phyloP scores from a whole-genome alignment of 2,888 invertebrate genomes.

The Rhagonycha lutea region DNA sequence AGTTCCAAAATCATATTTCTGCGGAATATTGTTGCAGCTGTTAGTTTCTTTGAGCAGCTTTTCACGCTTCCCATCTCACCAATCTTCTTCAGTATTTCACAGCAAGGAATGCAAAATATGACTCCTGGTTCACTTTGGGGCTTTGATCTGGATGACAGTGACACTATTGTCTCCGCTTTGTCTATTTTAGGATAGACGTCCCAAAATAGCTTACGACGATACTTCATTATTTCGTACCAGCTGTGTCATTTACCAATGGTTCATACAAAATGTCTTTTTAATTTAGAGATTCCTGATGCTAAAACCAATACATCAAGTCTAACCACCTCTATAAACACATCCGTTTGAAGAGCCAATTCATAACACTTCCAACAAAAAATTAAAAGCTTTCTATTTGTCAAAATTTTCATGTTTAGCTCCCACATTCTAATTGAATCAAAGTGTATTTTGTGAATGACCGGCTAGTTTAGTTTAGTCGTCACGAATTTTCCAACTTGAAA shows the following conservation, averaged over 20 bases:
- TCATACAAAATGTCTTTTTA: not conserved
- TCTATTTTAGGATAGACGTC: not conserved
- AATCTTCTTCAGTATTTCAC: not conserved
- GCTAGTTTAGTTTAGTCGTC: no score
- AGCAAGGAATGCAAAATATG: not conserved
- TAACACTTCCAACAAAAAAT: not conserved
- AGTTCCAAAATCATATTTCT: not conserved
- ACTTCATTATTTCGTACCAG: not conserved
- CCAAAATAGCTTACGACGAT: not conserved
- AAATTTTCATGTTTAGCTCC: not conserved
- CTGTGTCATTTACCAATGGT: not conserved
- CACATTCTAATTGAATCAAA: no score
- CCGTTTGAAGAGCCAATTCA: not conserved
- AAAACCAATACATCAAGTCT: not conserved
- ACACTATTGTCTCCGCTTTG: not conserved
- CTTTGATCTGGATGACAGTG: not conserved
- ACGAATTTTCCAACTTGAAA: not conserved
- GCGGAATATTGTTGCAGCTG: not conserved
- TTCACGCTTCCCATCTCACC: not conserved
- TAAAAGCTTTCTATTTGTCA: no score
- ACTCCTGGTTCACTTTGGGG: not conserved
- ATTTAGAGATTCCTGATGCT: not conserved
- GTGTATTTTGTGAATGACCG: no score
- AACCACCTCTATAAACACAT: not conserved
- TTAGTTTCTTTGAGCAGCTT: not conserved